phyloP scores from a whole-genome alignment of 2,888 invertebrate genomes.

The Watsonalla cultraria region DNA sequence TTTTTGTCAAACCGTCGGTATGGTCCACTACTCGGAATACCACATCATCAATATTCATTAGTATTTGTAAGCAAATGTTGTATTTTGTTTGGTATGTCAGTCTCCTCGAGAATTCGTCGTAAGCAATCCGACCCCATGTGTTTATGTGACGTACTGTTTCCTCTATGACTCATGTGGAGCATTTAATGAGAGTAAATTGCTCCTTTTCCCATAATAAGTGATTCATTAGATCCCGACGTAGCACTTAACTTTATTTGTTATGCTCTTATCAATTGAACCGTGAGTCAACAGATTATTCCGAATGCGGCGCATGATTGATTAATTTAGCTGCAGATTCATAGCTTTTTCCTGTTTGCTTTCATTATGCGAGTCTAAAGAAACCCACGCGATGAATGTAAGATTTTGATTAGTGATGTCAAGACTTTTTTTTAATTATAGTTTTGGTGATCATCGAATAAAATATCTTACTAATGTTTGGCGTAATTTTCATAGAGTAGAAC shows the following conservation, averaged over 20 bases:
- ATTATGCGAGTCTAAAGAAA: no score
- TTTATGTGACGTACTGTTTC: constrained; percentile 36
- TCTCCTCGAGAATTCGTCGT: background rate
- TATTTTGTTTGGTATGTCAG: background rate
- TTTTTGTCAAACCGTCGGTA: no score
- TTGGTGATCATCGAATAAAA: no score
- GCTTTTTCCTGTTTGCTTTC: background rate
- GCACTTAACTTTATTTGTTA: constrained; percentile 59
- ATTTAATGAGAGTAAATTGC: constrained; percentile 70
- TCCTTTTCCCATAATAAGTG: constrained; percentile 70
- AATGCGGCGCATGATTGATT: constrained; percentile 39
- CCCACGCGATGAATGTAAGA: no score
- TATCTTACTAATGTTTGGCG: no score
- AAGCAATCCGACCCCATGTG: constrained; percentile 19
- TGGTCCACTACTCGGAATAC: no score
- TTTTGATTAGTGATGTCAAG: no score
- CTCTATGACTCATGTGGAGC: constrained; percentile 56
- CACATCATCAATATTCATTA: background rate
- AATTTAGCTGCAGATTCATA: constrained; percentile 26
- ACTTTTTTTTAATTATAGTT: no score
- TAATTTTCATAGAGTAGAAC: no score
- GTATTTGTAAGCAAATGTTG: background rate
- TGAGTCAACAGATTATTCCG: constrained; percentile 45
- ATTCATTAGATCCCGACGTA: constrained; percentile 59
- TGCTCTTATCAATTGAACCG: constrained; percentile 59